Percentiles rank a stretch among this genome's conserved stretches.
Evolutionary conservation across 2,888 invertebrate species (phyloP).

Genomic region (Pristionchus japonicus): DNA sequence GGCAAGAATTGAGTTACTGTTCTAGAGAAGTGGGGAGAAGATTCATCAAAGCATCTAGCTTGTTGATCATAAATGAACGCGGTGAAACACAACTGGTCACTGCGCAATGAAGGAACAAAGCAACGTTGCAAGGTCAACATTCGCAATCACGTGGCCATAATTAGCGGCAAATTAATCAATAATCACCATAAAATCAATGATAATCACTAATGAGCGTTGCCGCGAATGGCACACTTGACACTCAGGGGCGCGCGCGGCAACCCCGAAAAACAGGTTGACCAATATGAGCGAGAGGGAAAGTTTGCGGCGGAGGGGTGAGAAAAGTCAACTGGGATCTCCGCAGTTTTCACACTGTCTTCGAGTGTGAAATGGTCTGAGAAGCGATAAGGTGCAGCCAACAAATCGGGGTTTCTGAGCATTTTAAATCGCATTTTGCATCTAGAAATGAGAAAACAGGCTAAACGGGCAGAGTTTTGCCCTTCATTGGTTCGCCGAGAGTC

Average conservation of each 20-base stretch:
- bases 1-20: too few species aligned
- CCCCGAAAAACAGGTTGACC: neutral
- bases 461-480: neutral
- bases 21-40: too few species aligned
- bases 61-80: neutral
- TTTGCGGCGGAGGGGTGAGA: neutral
- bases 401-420: too few species aligned
- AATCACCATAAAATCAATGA: neutral
- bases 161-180: neutral
- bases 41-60: too few species aligned
- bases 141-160: too few species aligned
- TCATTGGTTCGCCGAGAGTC: neutral
- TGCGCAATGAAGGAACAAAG: too few species aligned
- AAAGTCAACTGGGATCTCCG: neutral
- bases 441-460: neutral
- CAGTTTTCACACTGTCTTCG: neutral
- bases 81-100: neutral
- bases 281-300: slow-evolving; percentile 27
- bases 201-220: neutral
- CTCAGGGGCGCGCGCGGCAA: neutral
- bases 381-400: too few species aligned
- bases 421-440: too few species aligned
- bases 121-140: neutral
- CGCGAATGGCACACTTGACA: neutral
- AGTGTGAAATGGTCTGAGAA: too few species aligned